A percentile compares a stretch with the other conserved stretches of the same genome.
Conservation (phyloP, 2,888 invertebrate genomes). For the Neuroscelio doddi region DNA sequence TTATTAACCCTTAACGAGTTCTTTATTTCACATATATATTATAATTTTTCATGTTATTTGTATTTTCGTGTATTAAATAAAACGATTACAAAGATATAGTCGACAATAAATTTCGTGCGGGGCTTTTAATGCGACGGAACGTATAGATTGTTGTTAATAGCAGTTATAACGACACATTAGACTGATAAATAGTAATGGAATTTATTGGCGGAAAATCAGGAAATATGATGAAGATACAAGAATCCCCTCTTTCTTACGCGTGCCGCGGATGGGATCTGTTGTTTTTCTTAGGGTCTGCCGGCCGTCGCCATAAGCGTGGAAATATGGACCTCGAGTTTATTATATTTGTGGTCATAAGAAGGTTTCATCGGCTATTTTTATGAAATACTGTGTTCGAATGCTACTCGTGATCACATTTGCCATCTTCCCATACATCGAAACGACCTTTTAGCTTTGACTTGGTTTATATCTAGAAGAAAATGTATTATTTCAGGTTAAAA, state of each 20-base stretch:
- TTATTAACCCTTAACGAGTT: too few relatives aligned
- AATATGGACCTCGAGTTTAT: slow-evolving; percentile 70
- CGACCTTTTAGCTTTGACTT: too few relatives aligned
- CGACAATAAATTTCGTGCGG: slow-evolving; percentile 34
- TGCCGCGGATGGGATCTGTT: slow-evolving; percentile 51
- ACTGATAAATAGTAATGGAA: slow-evolving; percentile 72
- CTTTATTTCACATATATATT: too few relatives aligned
- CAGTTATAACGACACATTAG: slow-evolving; percentile 70
- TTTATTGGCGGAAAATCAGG: slow-evolving; percentile 72
- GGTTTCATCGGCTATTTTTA: slow-evolving; percentile 68
- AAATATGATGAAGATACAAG: slow-evolving; percentile 65
- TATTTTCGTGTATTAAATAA: too few relatives aligned
- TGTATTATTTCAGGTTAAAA: too few relatives aligned
- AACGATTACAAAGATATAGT: slow-evolving; percentile 39
- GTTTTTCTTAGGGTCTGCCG: slow-evolving; percentile 61
- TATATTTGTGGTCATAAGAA: slow-evolving; percentile 71
- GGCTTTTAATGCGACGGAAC: slow-evolving; percentile 61
- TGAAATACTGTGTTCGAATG: slow-evolving; percentile 62
- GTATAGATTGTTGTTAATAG: slow-evolving; percentile 71
- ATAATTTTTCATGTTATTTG: not conserved
- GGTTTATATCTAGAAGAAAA: too few relatives aligned
- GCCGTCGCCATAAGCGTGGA: slow-evolving; percentile 64
- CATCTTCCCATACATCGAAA: too few relatives aligned
- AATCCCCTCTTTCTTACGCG: slow-evolving; percentile 50
- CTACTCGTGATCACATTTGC: slow-evolving; percentile 50